Evolutionary conservation across 1,140 invertebrate genomes (phyloP).

Genomic region (Popillia japonica): DNA sequence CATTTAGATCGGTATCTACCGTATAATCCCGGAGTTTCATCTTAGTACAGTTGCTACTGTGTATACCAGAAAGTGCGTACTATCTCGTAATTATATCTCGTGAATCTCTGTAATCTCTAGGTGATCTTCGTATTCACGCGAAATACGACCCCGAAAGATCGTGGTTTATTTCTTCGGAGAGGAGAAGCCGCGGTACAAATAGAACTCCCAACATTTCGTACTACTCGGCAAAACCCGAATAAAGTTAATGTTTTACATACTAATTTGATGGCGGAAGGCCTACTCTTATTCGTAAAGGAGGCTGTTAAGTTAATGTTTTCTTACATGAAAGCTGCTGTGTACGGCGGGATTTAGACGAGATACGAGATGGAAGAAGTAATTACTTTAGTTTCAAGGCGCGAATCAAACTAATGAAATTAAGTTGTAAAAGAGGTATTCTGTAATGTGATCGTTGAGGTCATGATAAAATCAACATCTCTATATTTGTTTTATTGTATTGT

Average conservation of each 20-base stretch:
- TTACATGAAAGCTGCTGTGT: too few relatives aligned
- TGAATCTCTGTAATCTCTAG: constrained; percentile 28
- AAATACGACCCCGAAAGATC: constrained; percentile 27
- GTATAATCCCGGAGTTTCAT: constrained; percentile 21
- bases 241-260: constrained; percentile 22
- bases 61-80: constrained; percentile 21
- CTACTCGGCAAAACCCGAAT: not conserved
- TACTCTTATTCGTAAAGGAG: too few relatives aligned
- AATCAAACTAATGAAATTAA: too few relatives aligned
- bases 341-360: not conserved
- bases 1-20: constrained; percentile 28
- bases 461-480: too few relatives aligned
- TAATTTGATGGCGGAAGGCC: constrained; percentile 6
- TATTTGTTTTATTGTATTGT: too few relatives aligned
- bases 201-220: not conserved
- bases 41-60: constrained; percentile 7
- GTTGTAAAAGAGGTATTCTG: too few relatives aligned
- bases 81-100: constrained; percentile 32
- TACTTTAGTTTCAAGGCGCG: too few relatives aligned
- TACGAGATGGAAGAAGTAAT: too few relatives aligned
- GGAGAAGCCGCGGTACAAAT: not conserved
- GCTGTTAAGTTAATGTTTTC: too few relatives aligned
- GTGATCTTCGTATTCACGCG: constrained; percentile 27
- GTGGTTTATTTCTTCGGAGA: not conserved
- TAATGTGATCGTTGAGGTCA: too few relatives aligned